A percentile compares a stretch with the other conserved stretches of the same genome.
Evolutionary conservation across 2,797 vertebrate species (phyloP).

Genomic region (Melanotaenia trifasciata): DNA sequence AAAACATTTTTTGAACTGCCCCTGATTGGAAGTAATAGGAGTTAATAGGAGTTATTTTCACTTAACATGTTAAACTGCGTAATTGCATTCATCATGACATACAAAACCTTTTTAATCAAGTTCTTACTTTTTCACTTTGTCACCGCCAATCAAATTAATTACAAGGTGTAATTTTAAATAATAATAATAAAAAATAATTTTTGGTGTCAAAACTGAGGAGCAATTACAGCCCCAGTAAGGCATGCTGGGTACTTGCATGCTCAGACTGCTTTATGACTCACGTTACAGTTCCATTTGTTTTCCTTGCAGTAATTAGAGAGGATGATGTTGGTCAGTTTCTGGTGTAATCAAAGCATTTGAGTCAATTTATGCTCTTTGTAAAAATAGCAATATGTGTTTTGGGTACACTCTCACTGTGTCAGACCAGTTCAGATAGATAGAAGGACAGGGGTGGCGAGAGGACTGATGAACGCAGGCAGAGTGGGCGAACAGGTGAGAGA

Average conservation of each 20-base stretch:
- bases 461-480: slow-evolving; percentile 65
- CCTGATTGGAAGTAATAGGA: background rate
- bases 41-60: slow-evolving; percentile 27
- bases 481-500: slow-evolving; percentile 72
- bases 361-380: slow-evolving; percentile 29
- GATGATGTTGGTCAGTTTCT: slow-evolving; percentile 16
- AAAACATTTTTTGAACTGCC: background rate
- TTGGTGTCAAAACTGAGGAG: slow-evolving; percentile 32
- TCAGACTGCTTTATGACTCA: slow-evolving; percentile 13
- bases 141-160: slow-evolving; percentile 41
- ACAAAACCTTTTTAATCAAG: slow-evolving; percentile 39
- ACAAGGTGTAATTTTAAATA: slow-evolving; percentile 26
- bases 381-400: slow-evolving; percentile 30
- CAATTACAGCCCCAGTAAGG: slow-evolving; percentile 22
- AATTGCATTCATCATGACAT: slow-evolving; percentile 34
- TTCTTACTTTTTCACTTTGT: slow-evolving; percentile 13
- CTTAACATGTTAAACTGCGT: slow-evolving; percentile 13
- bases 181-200: slow-evolving; percentile 8
- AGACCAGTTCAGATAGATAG: slow-evolving; percentile 47
- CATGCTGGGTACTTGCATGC: slow-evolving; percentile 20
- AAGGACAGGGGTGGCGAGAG: slow-evolving; percentile 39
- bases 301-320: slow-evolving; percentile 14
- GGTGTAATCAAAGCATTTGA: slow-evolving; percentile 25
- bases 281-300: slow-evolving; percentile 1
- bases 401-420: slow-evolving; percentile 15